Evolutionary conservation across 2,888 invertebrate genomes (phyloP), one percentile per base, ranked within the genome.

Genomic region (Philaethria dido): DNA sequence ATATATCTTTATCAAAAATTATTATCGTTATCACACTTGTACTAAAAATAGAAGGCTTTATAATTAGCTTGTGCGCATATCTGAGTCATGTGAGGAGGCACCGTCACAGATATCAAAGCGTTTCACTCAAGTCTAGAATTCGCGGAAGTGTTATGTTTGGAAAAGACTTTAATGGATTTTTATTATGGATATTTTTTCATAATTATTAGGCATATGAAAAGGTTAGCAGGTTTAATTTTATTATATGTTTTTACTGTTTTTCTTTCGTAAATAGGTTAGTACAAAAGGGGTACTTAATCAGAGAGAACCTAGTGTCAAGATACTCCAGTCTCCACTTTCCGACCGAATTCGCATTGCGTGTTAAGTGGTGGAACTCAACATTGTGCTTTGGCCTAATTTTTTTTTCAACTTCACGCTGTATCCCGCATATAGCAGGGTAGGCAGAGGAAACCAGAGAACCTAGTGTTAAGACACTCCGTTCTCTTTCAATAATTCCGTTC

Each of bases 1-100:
- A n/a, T 25, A 4, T 50, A 13, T 22, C 11, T 16, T 54, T 54
- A 33, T 54, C 16, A 13, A 20, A 2, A 5, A 3, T 39, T 4
- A 14, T 22, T 55, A 55, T 57, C 22, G 5, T 20, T 42, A 22
- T 42, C 57, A 55, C 5, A 57, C 11, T 25, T 14, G 39, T n/a
- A 13, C 22, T 57, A 57, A 57, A 57, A 57, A 42, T 57, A 57
- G 42, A 9, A 22, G 9, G 20, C 20, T 39, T 20, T 55, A 55
- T 20, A 39, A 39, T 55, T 22, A 55, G 55, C 20, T 3, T n/a
- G 36, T 36, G 55, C 42, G 57, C n/a, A 52, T 11, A 8, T 33
- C 52, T 52, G 39, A 57, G 42, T 57, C 57, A 39, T 16, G 42
- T 57, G 39, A 57, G 33, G 16, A 14, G 11, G 2, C 20, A 11